These are phyloP conservation scores for Craterocephalus amniculus DNA, from an alignment of 2,797 vertebrate species.

Conservation along the genomic window DNA sequence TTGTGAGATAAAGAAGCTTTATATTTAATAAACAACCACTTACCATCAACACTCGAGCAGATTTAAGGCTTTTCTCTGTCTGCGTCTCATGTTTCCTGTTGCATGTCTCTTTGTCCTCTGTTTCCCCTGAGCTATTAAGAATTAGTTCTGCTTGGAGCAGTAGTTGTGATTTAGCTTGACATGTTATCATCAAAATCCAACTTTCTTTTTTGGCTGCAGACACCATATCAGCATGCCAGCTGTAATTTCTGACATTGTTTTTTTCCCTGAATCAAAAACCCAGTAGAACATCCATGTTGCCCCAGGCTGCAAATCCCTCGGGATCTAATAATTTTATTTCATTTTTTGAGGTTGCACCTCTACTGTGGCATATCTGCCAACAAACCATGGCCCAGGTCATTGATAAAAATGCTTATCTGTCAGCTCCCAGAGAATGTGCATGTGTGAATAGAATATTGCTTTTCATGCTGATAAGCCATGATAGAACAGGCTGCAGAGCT, in stretches of 20 bases:
- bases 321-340: conserved; percentile 14
- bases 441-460: conserved; percentile 40
- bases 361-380: conserved; percentile 23
- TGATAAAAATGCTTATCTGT: conserved; percentile 46
- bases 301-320: conserved; percentile 15
- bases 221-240: conserved; percentile 41
- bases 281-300: conserved; percentile 12
- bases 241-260: conserved; percentile 48
- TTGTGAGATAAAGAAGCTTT: conserved; percentile 10
- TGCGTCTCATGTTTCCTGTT: conserved; percentile 14
- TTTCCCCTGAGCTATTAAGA: conserved; percentile 2
- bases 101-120: conserved; percentile 15
- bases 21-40: conserved; percentile 14
- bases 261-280: conserved; percentile 22
- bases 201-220: conserved; percentile 43
- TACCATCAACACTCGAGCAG: not conserved
- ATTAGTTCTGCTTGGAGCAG: conserved; percentile 21
- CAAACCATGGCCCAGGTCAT: conserved; percentile 45
- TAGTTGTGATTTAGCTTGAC: conserved; percentile 40
- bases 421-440: conserved; percentile 24
- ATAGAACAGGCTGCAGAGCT: conserved; percentile 32
- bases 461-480: conserved; percentile 50
- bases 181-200: conserved; percentile 48
- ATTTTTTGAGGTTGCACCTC: not conserved
- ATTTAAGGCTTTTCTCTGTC: conserved; percentile 6